These are phyloP conservation scores for Phytoseiulus persimilis DNA, from an alignment of 2,888 invertebrate genomes.

Conservation along the genomic window DNA sequence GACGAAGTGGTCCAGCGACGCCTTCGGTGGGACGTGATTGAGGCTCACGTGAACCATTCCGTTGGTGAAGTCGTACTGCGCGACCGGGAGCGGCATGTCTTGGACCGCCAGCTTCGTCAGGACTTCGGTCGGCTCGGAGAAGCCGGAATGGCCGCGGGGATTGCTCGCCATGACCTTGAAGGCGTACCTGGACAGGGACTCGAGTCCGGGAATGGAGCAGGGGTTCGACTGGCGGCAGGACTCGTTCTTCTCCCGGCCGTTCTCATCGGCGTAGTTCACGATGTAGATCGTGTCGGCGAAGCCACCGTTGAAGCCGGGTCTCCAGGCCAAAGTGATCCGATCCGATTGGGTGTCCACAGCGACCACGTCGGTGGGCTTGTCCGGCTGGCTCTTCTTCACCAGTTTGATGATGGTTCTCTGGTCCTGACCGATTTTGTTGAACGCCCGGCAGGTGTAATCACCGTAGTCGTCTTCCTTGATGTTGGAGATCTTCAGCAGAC, in stretches of 20 bases:
- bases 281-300: slow-evolving; percentile 60
- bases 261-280: slow-evolving; percentile 70
- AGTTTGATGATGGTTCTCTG: slow-evolving; percentile 58
- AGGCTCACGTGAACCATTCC: slow-evolving; percentile 31
- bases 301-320: slow-evolving; percentile 82
- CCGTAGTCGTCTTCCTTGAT: slow-evolving; percentile 62
- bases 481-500: too few relatives aligned
- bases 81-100: slow-evolving; percentile 41
- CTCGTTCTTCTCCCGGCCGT: slow-evolving; percentile 53
- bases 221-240: slow-evolving; percentile 70
- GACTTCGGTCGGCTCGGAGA: slow-evolving; percentile 71
- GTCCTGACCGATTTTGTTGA: slow-evolving; percentile 66
- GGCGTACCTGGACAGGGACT: slow-evolving; percentile 74
- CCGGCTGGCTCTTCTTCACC: slow-evolving; percentile 71
- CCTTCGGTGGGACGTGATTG: slow-evolving; percentile 12
- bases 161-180: slow-evolving; percentile 61
- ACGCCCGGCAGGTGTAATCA: slow-evolving; percentile 78
- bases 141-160: slow-evolving; percentile 65
- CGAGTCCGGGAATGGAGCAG: slow-evolving; percentile 73
- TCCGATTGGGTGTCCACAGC: slow-evolving; percentile 68
- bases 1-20: slow-evolving; percentile 33
- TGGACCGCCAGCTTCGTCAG: slow-evolving; percentile 68
- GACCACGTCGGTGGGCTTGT: slow-evolving; percentile 65
- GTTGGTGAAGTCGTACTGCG: slow-evolving; percentile 30
- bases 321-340: slow-evolving; percentile 72